Conservation (phyloP, 2,888 invertebrate species). For the Gymnosoma rotundatum region DNA sequence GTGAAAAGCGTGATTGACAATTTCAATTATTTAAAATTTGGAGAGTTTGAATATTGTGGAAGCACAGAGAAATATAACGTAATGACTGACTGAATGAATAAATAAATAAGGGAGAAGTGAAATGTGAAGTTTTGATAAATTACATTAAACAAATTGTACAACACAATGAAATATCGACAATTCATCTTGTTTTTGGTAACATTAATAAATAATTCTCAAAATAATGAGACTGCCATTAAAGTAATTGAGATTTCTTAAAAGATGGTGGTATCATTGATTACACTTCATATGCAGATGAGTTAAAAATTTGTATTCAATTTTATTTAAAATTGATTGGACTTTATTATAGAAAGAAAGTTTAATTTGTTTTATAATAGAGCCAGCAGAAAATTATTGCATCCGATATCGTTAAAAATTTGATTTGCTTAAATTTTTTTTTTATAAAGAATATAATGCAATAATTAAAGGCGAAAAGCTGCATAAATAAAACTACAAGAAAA, state of each 20-base stretch:
- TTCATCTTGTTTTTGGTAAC: conserved; percentile 29
- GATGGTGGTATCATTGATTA: background rate
- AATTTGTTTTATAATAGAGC: too few species aligned
- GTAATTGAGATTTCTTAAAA: conserved; percentile 4
- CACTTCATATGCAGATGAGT: too few species aligned
- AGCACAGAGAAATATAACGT: background rate
- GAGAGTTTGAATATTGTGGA: conserved; percentile 8
- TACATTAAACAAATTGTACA: conserved; percentile 9
- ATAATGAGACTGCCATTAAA: conserved; percentile 21
- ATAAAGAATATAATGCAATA: too few species aligned
- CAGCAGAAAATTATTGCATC: too few species aligned
- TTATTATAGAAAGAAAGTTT: too few species aligned
- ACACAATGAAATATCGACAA: conserved; percentile 9
- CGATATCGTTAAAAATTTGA: too few species aligned
- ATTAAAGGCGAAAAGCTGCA: too few species aligned
- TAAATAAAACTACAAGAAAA: too few species aligned
- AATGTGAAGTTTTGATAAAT: conserved; percentile 39
- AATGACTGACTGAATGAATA: background rate
- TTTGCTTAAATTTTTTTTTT: too few species aligned
- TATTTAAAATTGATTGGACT: too few species aligned
- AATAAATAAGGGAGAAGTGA: background rate
- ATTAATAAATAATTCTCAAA: conserved; percentile 38
- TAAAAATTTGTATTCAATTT: too few species aligned
- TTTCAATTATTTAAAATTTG: conserved; percentile 61
- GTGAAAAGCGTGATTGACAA: conserved; percentile 66